Evolutionary conservation across 2,888 invertebrate genomes (phyloP), one percentile per base, ranked within the genome.

Genomic region (Caenorhabditis sulstoni): DNA sequence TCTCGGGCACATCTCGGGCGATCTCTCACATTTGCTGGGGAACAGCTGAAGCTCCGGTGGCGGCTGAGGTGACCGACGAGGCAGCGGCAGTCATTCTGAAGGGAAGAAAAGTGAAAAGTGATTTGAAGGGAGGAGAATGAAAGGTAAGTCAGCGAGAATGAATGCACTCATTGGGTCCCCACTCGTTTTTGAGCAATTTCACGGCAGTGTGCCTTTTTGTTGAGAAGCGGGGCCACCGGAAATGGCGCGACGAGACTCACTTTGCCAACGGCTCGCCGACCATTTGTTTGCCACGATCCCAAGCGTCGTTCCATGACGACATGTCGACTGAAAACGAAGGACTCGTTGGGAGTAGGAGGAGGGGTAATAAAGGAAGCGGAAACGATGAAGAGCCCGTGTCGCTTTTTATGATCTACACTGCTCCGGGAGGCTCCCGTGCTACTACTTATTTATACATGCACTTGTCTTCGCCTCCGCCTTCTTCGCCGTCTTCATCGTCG

Each of bases 181-280:
- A 49, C 39, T 23, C 59, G 44, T 44, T 59, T 58, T 55, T 58
- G 44, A 41, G 57, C 57, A 49, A 62, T 75, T 75, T 75, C 67
- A 67, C 61, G 76, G 76, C 57, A 57, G 45, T 44, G 41, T 71
- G 65, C 57, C 65, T 66, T 66, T 78, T 71, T 65, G 53, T 73
- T 71, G 37, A n/a, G n/a, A n/a, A n/a, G n/a, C n/a, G n/a, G n/a
- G n/a, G n/a, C n/a, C n/a, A 53, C 68, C 75, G 57, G 64, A 74
- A 79, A 67, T 52, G 61, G 52, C 39, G 41, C 29, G 50, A 41
- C 22, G 22, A 35, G 16, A 71, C 83, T 79, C 20, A 87, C 88
- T 82, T 87, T 52, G 82, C 79, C 35, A 88, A 75, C 16, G 88
- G 86, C 70, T 86, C 82, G 64, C 79, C 83, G 70, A 88, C 81